phyloP scores from a whole-genome alignment of 1,140 invertebrate genomes.

The Bactericera cockerelli region DNA sequence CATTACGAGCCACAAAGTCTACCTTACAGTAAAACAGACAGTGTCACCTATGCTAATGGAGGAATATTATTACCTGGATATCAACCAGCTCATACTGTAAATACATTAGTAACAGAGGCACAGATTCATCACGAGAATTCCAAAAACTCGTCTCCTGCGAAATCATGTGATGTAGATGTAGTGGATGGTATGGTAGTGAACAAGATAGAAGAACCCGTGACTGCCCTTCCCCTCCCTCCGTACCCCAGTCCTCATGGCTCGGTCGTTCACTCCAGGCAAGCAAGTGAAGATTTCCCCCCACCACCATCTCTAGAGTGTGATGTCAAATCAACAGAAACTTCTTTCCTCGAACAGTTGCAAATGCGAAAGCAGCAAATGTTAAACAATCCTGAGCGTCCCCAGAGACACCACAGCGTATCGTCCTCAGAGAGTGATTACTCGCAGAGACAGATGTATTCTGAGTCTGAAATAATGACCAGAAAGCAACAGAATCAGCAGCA shows the following conservation, averaged over 20 bases:
- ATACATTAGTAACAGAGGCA: slow-evolving; percentile 54
- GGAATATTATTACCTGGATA: slow-evolving; percentile 26
- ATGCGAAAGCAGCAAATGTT: slow-evolving; percentile 52
- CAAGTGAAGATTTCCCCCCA: slow-evolving; percentile 76
- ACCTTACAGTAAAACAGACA: slow-evolving; percentile 37
- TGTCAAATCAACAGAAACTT: slow-evolving; percentile 34
- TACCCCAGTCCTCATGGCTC: slow-evolving; percentile 58
- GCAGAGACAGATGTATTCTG: slow-evolving; percentile 11
- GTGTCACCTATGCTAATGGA: slow-evolving; percentile 37
- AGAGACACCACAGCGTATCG: slow-evolving; percentile 18
- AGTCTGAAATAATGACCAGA: neutral
- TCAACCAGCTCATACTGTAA: slow-evolving; percentile 25
- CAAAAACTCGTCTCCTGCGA: slow-evolving; percentile 30
- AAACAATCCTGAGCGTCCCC: slow-evolving; percentile 24
- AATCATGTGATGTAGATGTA: slow-evolving; percentile 32
- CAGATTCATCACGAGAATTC: slow-evolving; percentile 61
- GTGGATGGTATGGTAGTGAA: slow-evolving; percentile 36
- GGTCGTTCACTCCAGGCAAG: slow-evolving; percentile 60
- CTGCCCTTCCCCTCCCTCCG: slow-evolving; percentile 50
- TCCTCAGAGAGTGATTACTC: slow-evolving; percentile 27
- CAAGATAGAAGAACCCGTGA: slow-evolving; percentile 31
- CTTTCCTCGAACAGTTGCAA: slow-evolving; percentile 52
- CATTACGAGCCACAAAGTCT: slow-evolving; percentile 38
- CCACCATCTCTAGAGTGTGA: slow-evolving; percentile 48
- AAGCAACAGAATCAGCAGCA: slow-evolving; percentile 5